Percentiles rank a stretch among this genome's conserved stretches.
Conservation (phyloP, 2,113 vertebrate species). For the Oostethus manadensis region DNA sequence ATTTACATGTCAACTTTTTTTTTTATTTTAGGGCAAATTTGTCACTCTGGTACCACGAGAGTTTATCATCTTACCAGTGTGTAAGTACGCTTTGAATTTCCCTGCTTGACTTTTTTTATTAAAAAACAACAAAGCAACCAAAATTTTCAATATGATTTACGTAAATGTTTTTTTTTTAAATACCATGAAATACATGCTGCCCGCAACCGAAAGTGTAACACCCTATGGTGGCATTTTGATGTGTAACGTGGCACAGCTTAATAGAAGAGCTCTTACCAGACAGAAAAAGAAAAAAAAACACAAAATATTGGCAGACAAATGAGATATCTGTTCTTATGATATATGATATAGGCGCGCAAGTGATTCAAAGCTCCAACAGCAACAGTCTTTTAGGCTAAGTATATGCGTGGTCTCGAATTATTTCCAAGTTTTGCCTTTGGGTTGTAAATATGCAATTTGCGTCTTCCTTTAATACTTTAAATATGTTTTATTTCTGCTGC, state of each 20-base stretch:
- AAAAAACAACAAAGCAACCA: not conserved
- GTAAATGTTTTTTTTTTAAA: not conserved
- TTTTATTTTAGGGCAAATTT: not conserved
- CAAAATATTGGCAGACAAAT: too few species aligned
- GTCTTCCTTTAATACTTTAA: too few species aligned
- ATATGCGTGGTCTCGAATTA: too few species aligned
- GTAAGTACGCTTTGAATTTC: not conserved
- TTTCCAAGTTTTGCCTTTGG: too few species aligned
- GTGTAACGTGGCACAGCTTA: slow-evolving; percentile 13
- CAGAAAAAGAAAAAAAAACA: too few species aligned
- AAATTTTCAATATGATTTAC: not conserved
- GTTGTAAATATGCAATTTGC: too few species aligned
- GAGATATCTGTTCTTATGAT: not conserved
- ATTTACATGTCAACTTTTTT: slow-evolving; percentile 4
- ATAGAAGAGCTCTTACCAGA: slow-evolving; percentile 10
- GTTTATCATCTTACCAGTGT: not conserved
- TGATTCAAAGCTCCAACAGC: too few species aligned
- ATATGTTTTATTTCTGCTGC: too few species aligned
- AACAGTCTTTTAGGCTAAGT: too few species aligned
- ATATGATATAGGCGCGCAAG: too few species aligned
- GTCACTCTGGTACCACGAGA: not conserved
- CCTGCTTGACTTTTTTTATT: not conserved
- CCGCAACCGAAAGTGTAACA: not conserved
- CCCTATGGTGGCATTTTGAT: not conserved
- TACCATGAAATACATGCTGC: not conserved